A percentile compares a stretch with the other conserved stretches of the same genome.
Evolutionary conservation across 2,113 vertebrate genomes (phyloP).

Genomic region (Verasper variegatus): DNA sequence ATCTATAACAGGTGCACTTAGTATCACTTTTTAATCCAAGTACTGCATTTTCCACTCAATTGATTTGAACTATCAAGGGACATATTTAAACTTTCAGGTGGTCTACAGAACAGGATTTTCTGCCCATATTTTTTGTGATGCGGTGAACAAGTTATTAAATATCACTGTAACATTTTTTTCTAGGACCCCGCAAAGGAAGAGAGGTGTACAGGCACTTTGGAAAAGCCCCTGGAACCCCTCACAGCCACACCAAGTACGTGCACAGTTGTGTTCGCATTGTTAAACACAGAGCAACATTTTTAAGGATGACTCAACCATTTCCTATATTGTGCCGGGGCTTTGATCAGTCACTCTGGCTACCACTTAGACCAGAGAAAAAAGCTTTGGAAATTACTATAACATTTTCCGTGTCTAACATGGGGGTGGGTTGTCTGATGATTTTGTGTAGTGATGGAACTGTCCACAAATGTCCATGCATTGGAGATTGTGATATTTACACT

Average conservation of each 20-base stretch:
- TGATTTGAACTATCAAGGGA: too few relatives aligned
- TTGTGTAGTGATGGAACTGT: too few relatives aligned
- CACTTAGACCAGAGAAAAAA: background rate
- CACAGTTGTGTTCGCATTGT: constrained; percentile 6
- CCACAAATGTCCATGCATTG: too few relatives aligned
- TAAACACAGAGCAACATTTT: background rate
- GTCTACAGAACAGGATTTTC: background rate
- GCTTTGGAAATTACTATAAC: too few relatives aligned
- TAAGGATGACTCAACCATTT: background rate
- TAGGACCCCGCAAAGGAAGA: constrained; percentile 91
- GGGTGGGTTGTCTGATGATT: too few relatives aligned
- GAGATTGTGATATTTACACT: too few relatives aligned
- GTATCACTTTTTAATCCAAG: too few relatives aligned
- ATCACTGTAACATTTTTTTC: background rate
- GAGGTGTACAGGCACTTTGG: constrained; percentile 94
- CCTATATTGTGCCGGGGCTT: background rate
- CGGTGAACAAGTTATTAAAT: background rate
- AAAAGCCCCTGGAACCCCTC: constrained; percentile 91
- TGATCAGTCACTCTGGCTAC: background rate
- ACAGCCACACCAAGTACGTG: constrained; percentile 93
- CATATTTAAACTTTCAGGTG: background rate
- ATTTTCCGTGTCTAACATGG: too few relatives aligned
- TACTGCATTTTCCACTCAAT: too few relatives aligned
- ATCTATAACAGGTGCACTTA: too few relatives aligned
- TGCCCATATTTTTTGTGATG: background rate